phyloP scores from a whole-genome alignment of 2,888 invertebrate species.

The Hesperia comma region DNA sequence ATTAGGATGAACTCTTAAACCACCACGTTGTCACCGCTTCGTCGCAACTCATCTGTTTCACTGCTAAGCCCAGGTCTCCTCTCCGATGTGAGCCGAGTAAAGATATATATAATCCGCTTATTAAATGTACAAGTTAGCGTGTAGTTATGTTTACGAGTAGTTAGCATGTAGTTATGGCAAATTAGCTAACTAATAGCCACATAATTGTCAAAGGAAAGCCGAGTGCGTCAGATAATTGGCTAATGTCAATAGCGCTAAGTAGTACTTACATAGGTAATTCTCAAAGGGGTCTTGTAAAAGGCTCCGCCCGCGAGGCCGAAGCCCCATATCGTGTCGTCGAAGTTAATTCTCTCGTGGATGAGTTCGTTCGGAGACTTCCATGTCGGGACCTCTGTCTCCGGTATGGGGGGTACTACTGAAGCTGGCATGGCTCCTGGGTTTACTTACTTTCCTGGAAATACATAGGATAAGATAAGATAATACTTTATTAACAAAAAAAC shows the following conservation, averaged over 20 bases:
- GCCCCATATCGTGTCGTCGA: constrained; percentile 74
- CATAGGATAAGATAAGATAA: too few relatives aligned
- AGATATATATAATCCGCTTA: too few relatives aligned
- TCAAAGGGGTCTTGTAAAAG: constrained; percentile 67
- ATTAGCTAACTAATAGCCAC: not conserved
- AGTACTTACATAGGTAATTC: constrained; percentile 64
- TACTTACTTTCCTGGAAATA: constrained; percentile 12
- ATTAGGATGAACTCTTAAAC: too few relatives aligned
- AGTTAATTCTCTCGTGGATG: constrained; percentile 74
- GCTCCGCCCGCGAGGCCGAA: constrained; percentile 73
- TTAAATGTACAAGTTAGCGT: too few relatives aligned
- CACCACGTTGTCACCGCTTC: too few relatives aligned
- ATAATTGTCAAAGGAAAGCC: not conserved
- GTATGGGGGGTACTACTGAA: not conserved
- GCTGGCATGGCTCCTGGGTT: constrained; percentile 12
- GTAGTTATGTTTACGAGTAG: too few relatives aligned
- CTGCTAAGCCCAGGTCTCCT: too few relatives aligned
- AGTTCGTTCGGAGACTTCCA: constrained; percentile 75
- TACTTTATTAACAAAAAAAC: too few relatives aligned
- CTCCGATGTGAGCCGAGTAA: too few relatives aligned
- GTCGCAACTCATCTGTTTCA: too few relatives aligned
- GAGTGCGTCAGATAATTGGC: not conserved
- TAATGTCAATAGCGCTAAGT: not conserved
- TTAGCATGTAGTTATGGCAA: not conserved
- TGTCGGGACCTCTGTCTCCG: constrained; percentile 46